phyloP scores from a whole-genome alignment of 2,888 invertebrate genomes.

The Cyrtodaria siliqua region DNA sequence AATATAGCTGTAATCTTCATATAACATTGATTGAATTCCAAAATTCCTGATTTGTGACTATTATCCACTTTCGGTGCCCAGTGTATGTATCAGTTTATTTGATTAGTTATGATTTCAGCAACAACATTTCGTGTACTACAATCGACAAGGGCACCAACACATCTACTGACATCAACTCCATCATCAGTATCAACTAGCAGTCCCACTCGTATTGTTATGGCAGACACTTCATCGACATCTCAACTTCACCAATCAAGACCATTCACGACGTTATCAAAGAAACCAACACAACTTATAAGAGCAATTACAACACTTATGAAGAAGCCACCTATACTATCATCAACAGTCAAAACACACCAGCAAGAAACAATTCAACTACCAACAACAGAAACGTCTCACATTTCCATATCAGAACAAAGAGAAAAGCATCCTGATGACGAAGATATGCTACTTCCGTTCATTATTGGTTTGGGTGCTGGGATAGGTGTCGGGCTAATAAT shows the following conservation, averaged over 20 bases:
- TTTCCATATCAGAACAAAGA: conserved; percentile 19
- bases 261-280: conserved; percentile 16
- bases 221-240: too few relatives aligned
- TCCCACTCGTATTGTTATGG: too few relatives aligned
- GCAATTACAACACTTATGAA: not conserved
- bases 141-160: too few relatives aligned
- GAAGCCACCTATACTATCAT: conserved; percentile 7
- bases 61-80: too few relatives aligned
- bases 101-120: too few relatives aligned
- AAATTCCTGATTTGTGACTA: not conserved
- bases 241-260: conserved; percentile 8
- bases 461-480: conserved; percentile 70
- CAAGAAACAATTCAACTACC: not conserved
- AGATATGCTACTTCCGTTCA: conserved; percentile 62
- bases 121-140: not conserved
- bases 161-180: conserved; percentile 6
- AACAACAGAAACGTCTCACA: conserved; percentile 5
- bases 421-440: conserved; percentile 51
- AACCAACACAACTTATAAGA: conserved; percentile 1
- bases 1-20: too few relatives aligned
- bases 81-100: too few relatives aligned
- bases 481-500: conserved; percentile 65
- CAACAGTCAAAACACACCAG: conserved; percentile 1
- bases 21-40: too few relatives aligned
- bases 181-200: conserved; percentile 16